These are phyloP conservation scores for Cephalotes varians DNA, from an alignment of 2,888 invertebrate genomes.

Conservation along the genomic window DNA sequence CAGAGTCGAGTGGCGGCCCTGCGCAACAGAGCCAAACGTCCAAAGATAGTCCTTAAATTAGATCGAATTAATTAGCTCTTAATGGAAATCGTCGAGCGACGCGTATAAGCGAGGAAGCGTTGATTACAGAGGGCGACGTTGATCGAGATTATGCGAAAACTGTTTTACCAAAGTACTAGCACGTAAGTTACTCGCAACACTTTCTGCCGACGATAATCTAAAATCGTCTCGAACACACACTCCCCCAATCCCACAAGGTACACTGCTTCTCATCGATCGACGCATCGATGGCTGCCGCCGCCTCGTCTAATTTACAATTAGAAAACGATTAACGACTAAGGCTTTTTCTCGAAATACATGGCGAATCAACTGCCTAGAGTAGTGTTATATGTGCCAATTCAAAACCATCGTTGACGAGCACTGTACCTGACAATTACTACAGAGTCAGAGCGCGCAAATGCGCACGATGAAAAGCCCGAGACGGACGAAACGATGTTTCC, in stretches of 20 bases:
- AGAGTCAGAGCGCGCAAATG: slow-evolving; percentile 42
- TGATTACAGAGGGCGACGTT: slow-evolving; percentile 63
- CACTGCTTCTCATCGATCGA: slow-evolving; percentile 59
- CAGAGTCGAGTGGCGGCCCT: slow-evolving; percentile 42
- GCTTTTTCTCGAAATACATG: slow-evolving; percentile 42
- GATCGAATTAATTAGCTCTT: slow-evolving; percentile 73
- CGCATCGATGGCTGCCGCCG: slow-evolving; percentile 34
- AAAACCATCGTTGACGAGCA: slow-evolving; percentile 51
- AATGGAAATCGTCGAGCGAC: slow-evolving; percentile 65
- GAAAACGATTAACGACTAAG: slow-evolving; percentile 42
- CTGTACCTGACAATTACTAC: slow-evolving; percentile 53
- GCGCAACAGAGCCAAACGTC: slow-evolving; percentile 78
- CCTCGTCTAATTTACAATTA: slow-evolving; percentile 38
- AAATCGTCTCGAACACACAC: slow-evolving; percentile 34
- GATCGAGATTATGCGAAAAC: slow-evolving; percentile 61
- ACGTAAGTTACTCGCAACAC: slow-evolving; percentile 75
- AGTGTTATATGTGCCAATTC: slow-evolving; percentile 46
- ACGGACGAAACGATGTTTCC: slow-evolving; percentile 37
- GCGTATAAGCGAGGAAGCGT: slow-evolving; percentile 62
- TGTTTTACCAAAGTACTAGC: slow-evolving; percentile 83
- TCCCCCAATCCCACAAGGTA: slow-evolving; percentile 45
- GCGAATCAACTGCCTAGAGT: slow-evolving; percentile 32
- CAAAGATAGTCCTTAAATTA: slow-evolving; percentile 78
- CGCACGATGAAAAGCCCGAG: slow-evolving; percentile 19
- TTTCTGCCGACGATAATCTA: slow-evolving; percentile 59